Evolutionary conservation across 2,888 invertebrate species (phyloP), one percentile per base, ranked within the genome.

Genomic region (Drosophila bunnanda): DNA sequence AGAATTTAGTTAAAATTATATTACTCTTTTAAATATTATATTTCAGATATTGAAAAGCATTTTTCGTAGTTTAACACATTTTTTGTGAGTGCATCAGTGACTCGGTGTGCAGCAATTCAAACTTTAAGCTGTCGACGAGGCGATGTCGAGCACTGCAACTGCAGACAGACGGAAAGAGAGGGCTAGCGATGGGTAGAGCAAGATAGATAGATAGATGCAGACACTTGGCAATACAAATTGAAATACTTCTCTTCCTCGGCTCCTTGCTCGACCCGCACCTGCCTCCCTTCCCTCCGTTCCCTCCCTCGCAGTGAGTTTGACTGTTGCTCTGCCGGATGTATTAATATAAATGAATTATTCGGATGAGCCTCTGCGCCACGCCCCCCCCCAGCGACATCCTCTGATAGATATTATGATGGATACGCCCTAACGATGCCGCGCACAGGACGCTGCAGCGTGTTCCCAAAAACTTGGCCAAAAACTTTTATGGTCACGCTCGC

Each of bases 331-430:
- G 71, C 65, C 50, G 88, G 62, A 76, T 73, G 65, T 77, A 80
- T 85, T 89, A 87, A 87, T 87, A 87, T 89, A 87, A 84, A 86
- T 84, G 84, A 86, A 89, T 89, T 89, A 89, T 77, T 65, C 71
- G 67, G 68, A 73, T 72, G 74, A 76, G 77, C 60, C 70, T 75
- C 56, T 41, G 20, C 2, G 7, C 46, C 10, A n/a, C n/a, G 25
- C 12, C 7, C 28, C 4, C 28, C 20, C 17, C 5, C 12, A 12
- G 9, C 22, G 22, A 5, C 22, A 1, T 20, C 12, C 32, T 34
- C 72, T 68, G 85, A 80, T 80, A 82, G 83, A 82, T 85, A 82
- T 67, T 82, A 80, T 80, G 80, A 82, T 85, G 80, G 83, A 85
- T 82, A 80, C 77, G 85, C 75, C 85, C 76, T 82, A 80, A 85